Evolutionary conservation across 2,888 invertebrate species (phyloP).

Genomic region (Cephus spinipes): DNA sequence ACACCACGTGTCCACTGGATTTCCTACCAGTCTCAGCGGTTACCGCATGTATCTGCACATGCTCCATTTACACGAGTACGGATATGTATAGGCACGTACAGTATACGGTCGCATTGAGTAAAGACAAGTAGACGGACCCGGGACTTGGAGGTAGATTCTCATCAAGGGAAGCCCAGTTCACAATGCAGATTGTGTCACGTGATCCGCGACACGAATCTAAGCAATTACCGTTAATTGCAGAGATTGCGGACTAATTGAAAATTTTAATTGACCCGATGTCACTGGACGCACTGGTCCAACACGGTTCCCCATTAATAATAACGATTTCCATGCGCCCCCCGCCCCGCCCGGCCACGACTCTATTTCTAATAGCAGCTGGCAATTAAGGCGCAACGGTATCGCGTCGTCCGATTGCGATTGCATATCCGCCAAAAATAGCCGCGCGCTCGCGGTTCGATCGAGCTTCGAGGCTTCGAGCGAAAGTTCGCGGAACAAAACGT

Average conservation of each 20-base stretch:
- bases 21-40: neutral
- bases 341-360: neutral
- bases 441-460: neutral
- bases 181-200: slow-evolving; percentile 40
- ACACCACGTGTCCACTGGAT: neutral
- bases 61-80: neutral
- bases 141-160: slow-evolving; percentile 23
- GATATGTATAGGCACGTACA: neutral
- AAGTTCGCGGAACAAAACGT: neutral
- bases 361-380: neutral
- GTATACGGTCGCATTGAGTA: neutral
- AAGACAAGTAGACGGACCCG: no score
- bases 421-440: neutral
- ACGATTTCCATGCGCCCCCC: neutral
- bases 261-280: slow-evolving; percentile 44
- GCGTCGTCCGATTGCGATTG: neutral
- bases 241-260: slow-evolving; percentile 33
- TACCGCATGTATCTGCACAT: neutral
- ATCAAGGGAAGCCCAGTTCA: slow-evolving; percentile 41
- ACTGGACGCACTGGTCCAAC: neutral
- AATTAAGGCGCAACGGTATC: neutral
- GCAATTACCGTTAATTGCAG: slow-evolving; percentile 9
- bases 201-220: slow-evolving; percentile 37
- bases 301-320: neutral
- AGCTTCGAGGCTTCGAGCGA: neutral